Evolutionary conservation across 2,888 invertebrate genomes (phyloP), one percentile per base, ranked within the genome.

Genomic region (Drosophila pseudotakahashii): DNA sequence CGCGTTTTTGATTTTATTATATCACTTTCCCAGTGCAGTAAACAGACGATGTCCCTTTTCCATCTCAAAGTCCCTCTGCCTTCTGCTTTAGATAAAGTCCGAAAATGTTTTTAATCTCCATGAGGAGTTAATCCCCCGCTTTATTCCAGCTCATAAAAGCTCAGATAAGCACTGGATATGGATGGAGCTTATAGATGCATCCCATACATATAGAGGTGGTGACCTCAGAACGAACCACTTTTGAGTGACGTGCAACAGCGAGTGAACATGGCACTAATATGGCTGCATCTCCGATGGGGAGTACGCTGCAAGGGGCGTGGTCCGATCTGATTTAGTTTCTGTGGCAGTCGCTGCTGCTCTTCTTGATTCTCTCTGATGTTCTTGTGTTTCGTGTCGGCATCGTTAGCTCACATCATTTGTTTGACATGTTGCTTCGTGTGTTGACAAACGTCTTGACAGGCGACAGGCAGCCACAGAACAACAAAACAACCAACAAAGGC

Each of bases 391-490:
- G 68, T 68, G 68, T 58, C 66, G 66, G 78, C 81, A 77, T 47
- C 76, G 67, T 84, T 76, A 67, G 76, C 72, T 41, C 66, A 64
- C 77, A 77, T 68, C 77, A 76, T 54, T 64, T 51, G 70, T 70
- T 70, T 62, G 70, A 70, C 70, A 71, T 70, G 62, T 51, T 69
- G 42, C 61, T 51, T 62, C 45, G 70, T 81, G 76, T 83, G 79
- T 83, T 84, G 84, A 84, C 87, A 81, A 81, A 84, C 75, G 76
- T 77, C 76, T 63, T 87, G 88, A 87, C 88, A 87, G 69, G 68
- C 80, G 72, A 82, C 86, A 82, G 54, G 67, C 54, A 70, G 73
- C 64, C 64, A 47, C 64, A 66, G 30, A 61, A n/a, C 55, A 63
- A 62, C 55, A 44, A 34, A 58, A 47, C 30, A 67, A 51, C 30